Conservation (phyloP, 2,797 vertebrate species). For the Tokudaia tokunoshimensis region DNA sequence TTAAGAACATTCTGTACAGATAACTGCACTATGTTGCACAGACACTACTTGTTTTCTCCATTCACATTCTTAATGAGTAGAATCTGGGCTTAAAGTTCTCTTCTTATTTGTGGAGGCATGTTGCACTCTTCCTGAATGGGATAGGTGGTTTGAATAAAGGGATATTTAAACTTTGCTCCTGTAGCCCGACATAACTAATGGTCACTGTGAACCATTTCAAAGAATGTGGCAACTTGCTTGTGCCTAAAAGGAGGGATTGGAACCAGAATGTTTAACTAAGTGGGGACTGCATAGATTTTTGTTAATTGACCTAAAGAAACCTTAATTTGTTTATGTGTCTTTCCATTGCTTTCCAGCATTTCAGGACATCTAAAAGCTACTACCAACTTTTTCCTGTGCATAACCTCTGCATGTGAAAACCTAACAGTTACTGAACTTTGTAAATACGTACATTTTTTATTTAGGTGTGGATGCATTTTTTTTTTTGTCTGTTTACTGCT, state of each 20-base stretch:
- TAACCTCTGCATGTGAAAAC: constrained; percentile 94
- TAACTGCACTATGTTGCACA: constrained; percentile 77
- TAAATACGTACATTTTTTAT: constrained; percentile 94
- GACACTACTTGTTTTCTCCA: constrained; percentile 82
- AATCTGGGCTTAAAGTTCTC: constrained; percentile 76
- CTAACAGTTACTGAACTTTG: constrained; percentile 91
- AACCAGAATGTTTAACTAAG: constrained; percentile 85
- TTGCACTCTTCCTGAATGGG: constrained; percentile 79
- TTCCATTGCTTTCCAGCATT: constrained; percentile 86
- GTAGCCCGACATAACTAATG: constrained; percentile 69
- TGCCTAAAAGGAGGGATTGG: constrained; percentile 87
- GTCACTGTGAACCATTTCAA: constrained; percentile 84
- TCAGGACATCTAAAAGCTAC: constrained; percentile 86
- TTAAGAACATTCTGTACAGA: constrained; percentile 75
- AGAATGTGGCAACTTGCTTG: constrained; percentile 85
- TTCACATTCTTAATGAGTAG: constrained; percentile 67
- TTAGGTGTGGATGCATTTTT: constrained; percentile 91
- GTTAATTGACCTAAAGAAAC: constrained; percentile 86
- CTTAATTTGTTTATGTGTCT: constrained; percentile 85
- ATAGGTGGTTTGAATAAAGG: constrained; percentile 85
- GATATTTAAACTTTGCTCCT: constrained; percentile 83
- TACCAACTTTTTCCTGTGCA: constrained; percentile 87
- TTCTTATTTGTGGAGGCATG: constrained; percentile 84
- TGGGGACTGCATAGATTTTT: constrained; percentile 86
- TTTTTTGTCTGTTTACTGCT: constrained; percentile 91